These are phyloP conservation scores for Phengaris arion DNA, from an alignment of 2,888 invertebrate genomes.

Conservation along the genomic window DNA sequence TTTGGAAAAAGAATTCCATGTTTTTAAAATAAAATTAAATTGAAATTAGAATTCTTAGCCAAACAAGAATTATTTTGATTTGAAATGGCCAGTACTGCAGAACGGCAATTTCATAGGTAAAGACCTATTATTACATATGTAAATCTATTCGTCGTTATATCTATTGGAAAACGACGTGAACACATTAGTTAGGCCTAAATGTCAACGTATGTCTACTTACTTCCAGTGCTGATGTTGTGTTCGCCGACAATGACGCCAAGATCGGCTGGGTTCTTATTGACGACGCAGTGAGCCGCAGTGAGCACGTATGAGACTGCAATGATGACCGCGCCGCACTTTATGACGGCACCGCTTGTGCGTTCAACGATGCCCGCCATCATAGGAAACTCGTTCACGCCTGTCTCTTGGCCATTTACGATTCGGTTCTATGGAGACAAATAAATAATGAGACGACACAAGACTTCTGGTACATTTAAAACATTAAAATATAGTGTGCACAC, in stretches of 20 bases:
- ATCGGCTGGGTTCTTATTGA: constrained; percentile 48
- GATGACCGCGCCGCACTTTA: constrained; percentile 77
- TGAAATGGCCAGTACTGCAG: too few relatives aligned
- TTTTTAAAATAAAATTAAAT: too few relatives aligned
- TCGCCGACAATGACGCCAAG: constrained; percentile 68
- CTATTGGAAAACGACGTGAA: background rate
- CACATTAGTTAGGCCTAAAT: too few relatives aligned
- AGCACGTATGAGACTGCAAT: constrained; percentile 65
- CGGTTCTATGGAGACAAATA: constrained; percentile 50
- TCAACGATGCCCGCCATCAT: constrained; percentile 59
- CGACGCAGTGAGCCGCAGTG: constrained; percentile 80
- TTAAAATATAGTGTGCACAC: background rate
- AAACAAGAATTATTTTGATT: too few relatives aligned
- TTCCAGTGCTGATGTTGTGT: constrained; percentile 61
- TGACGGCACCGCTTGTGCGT: constrained; percentile 25
- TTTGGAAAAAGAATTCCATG: too few relatives aligned
- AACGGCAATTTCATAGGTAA: too few relatives aligned
- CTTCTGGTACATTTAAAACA: background rate
- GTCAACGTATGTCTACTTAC: constrained; percentile 31
- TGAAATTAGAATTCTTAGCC: too few relatives aligned
- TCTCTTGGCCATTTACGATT: constrained; percentile 64
- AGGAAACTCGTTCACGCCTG: constrained; percentile 59
- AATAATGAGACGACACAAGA: background rate
- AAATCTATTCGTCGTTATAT: too few relatives aligned
- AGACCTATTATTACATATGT: too few relatives aligned